Conservation (phyloP, 2,888 invertebrate genomes). For the Drosophila algonquin region DNA sequence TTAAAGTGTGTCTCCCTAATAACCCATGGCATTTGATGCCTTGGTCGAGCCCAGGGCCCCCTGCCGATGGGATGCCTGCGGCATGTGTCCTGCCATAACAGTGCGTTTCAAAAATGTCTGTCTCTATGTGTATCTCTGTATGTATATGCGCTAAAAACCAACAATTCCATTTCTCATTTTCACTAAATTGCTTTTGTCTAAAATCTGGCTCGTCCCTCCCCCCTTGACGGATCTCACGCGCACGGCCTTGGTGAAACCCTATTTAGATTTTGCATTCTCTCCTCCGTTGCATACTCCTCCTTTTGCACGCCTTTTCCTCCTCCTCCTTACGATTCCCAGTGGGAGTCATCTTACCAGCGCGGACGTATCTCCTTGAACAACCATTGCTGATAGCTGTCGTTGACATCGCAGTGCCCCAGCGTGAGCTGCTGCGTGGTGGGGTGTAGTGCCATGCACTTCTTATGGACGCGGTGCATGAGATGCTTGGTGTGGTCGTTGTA, state of each 20-base stretch:
- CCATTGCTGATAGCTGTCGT: conserved; percentile 96
- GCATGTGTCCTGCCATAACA: conserved; percentile 10
- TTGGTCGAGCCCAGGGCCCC: background rate
- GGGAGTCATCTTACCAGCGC: conserved; percentile 85
- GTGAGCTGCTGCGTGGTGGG: conserved; percentile 91
- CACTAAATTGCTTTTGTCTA: conserved; percentile 54
- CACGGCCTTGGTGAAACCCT: conserved; percentile 65
- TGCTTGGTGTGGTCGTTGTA: conserved; percentile 91
- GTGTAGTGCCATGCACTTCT: conserved; percentile 93
- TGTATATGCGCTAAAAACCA: conserved; percentile 38
- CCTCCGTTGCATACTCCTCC: conserved; percentile 33
- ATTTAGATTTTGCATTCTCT: conserved; percentile 46
- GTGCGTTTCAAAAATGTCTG: conserved; percentile 32
- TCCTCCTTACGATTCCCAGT: conserved; percentile 7
- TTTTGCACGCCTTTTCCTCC: background rate
- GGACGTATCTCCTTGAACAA: conserved; percentile 90
- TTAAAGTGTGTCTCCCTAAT: conserved; percentile 1
- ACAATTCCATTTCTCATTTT: conserved; percentile 54
- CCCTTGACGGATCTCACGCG: background rate
- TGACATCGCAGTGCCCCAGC: conserved; percentile 92
- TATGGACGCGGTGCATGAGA: conserved; percentile 90
- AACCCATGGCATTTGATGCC: conserved; percentile 26
- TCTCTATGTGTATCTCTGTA: conserved; percentile 20
- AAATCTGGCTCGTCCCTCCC: conserved; percentile 20
- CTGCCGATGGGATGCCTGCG: background rate